phyloP scores from a whole-genome alignment of 1,140 invertebrate species.

The Penaeus chinensis region DNA sequence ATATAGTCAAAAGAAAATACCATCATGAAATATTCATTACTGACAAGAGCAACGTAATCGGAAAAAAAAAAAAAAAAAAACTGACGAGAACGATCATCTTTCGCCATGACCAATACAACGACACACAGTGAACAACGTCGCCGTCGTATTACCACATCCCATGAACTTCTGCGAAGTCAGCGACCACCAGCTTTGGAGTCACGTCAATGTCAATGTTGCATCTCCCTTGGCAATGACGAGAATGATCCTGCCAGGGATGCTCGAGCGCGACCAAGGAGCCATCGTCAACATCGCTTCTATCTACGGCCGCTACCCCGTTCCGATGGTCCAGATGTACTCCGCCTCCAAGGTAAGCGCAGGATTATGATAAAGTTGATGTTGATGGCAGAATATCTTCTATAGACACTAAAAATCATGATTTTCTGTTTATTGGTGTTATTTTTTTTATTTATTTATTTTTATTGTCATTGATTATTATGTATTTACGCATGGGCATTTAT shows the following conservation, averaged over 20 bases:
- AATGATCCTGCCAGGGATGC: slow-evolving; percentile 71
- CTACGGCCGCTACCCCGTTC: slow-evolving; percentile 69
- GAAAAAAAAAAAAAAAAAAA: too few species aligned
- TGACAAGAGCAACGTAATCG: too few species aligned
- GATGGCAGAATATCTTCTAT: background rate
- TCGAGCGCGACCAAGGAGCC: slow-evolving; percentile 68
- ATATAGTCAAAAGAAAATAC: too few species aligned
- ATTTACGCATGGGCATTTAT: too few species aligned
- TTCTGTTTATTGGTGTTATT: background rate
- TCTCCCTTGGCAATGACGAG: slow-evolving; percentile 72
- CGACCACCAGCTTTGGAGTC: slow-evolving; percentile 68
- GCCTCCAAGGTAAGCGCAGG: slow-evolving; percentile 70
- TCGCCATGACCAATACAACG: background rate
- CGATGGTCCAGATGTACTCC: slow-evolving; percentile 72
- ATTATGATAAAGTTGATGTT: too few species aligned
- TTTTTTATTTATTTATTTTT: background rate
- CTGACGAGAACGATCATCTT: too few species aligned
- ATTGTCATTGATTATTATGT: too few species aligned
- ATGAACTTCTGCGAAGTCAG: slow-evolving; percentile 69
- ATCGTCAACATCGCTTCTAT: slow-evolving; percentile 72
- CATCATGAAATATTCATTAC: too few species aligned
- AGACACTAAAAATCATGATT: background rate
- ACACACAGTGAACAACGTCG: slow-evolving; percentile 71
- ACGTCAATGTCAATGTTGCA: slow-evolving; percentile 71
- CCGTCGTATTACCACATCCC: slow-evolving; percentile 70